Evolutionary conservation across 2,113 vertebrate genomes (phyloP).

Genomic region (Cariama cristata): DNA sequence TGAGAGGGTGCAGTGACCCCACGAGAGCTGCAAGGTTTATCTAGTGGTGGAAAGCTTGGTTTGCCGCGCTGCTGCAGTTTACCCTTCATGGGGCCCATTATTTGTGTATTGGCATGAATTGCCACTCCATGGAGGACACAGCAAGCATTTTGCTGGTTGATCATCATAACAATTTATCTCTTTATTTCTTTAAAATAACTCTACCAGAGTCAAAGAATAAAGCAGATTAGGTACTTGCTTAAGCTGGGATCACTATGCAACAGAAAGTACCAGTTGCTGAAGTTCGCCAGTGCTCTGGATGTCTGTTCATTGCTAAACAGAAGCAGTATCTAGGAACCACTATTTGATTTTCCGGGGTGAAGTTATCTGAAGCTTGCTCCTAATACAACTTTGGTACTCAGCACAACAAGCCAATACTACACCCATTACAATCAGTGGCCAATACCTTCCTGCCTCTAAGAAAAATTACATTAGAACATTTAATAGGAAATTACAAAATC

Average conservation of each 20-base stretch:
- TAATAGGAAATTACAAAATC: constrained; percentile 19
- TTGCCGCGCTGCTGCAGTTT: not conserved
- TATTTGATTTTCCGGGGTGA: not conserved
- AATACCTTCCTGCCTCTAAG: not conserved
- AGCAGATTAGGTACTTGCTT: not conserved
- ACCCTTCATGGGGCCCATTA: not conserved
- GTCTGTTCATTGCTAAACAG: not conserved
- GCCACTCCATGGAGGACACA: not conserved
- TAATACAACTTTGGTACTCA: not conserved
- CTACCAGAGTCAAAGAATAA: not conserved
- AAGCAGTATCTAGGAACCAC: not conserved
- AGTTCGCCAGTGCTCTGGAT: not conserved
- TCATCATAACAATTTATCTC: not conserved
- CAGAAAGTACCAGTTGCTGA: not conserved
- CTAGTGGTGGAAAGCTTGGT: not conserved
- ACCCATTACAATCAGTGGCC: not conserved
- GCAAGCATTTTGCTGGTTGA: not conserved
- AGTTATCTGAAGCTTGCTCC: not conserved
- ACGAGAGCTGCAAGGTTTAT: not conserved
- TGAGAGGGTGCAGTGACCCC: too few relatives aligned
- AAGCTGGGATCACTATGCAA: not conserved
- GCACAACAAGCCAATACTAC: not conserved
- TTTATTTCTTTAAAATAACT: not conserved
- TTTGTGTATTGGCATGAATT: not conserved
- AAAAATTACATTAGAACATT: not conserved